A percentile compares a stretch with the other conserved stretches of the same genome.
phyloP scores from a whole-genome alignment of 2,888 invertebrate genomes.

The Acanthoscelides obtectus region DNA sequence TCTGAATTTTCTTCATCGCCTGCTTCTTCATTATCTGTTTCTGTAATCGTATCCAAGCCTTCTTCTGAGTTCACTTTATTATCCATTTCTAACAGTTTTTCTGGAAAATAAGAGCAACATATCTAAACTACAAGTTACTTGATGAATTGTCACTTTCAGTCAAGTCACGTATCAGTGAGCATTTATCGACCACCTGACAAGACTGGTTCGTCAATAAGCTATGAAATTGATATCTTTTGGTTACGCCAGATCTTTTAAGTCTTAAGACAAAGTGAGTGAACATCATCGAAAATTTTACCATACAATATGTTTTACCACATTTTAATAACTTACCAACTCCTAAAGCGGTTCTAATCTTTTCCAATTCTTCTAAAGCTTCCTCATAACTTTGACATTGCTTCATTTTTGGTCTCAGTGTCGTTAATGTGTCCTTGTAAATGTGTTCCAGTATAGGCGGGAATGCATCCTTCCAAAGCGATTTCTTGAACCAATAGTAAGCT shows the following conservation, averaged over 20 bases:
- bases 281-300: too few relatives aligned
- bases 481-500: conserved; percentile 89
- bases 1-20: conserved; percentile 46
- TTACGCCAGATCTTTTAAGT: too few relatives aligned
- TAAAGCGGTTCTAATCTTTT: conserved; percentile 60
- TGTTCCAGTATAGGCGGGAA: conserved; percentile 89
- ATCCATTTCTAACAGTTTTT: conserved; percentile 29
- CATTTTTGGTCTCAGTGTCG: conserved; percentile 76
- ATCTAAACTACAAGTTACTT: not conserved
- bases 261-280: too few relatives aligned
- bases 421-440: conserved; percentile 81
- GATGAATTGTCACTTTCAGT: too few relatives aligned
- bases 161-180: too few relatives aligned
- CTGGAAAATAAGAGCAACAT: conserved; percentile 14
- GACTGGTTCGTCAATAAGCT: too few relatives aligned
- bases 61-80: conserved; percentile 28
- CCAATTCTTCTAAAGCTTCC: conserved; percentile 77
- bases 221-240: too few relatives aligned
- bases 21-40: conserved; percentile 53
- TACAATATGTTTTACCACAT: too few relatives aligned
- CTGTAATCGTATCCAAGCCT: conserved; percentile 47
- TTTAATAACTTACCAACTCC: conserved; percentile 36
- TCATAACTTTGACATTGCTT: conserved; percentile 70
- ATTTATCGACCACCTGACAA: too few relatives aligned
- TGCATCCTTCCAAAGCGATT: conserved; percentile 62